Base-by-base conservation (phyloP, 1,140 invertebrate genomes). In the Xylocopa sonorina region DNA sequence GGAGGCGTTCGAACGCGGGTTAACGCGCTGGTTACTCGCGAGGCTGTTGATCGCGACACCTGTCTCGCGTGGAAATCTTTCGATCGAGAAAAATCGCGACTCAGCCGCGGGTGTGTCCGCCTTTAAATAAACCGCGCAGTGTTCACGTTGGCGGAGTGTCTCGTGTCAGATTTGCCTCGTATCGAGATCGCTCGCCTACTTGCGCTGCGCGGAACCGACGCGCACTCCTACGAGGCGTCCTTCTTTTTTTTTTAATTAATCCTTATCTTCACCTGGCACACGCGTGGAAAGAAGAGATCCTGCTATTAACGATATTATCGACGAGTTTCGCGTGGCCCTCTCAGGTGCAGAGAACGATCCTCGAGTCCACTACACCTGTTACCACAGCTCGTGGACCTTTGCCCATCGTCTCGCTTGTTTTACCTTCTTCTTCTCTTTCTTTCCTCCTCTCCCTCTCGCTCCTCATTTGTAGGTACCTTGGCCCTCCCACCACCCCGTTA, bases 381-480 rank as follows among this genome's bases (percentile, higher is more conserved):
- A 83, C 77, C 34, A 64, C 14, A 10, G 24, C 51, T 16, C n/a
- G 29, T 75, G 66, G 55, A 51, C 64, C 78, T 69, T 51, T 38
- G n/a, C 32, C 51, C 34, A 46, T n/a, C 1, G 27, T 64, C 71
- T 48, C 77, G 64, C 53, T 38, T 50, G n/a, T 80, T 53, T 60
- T 46, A 29, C 21, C 1, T 2, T 1, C 24, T 55, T n/a, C n/a
- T 75, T 48, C 77, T 69, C 53, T 38, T 50, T 80, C 58, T 60
- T 46, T 29, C 21, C 1, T 2, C 2, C 24, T 55, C 3, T 64
- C 58, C n/a, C 62, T 58, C 78, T 66, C 46, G 48, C 58, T 41
- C 68, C 81, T 85, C 77, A 82, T 86, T 86, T 86, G 83, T 86
- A 85, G 50, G 80, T 73, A 68, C 48, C 68, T 43, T 55, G 50